Evolutionary conservation across 2,888 invertebrate species (phyloP).

Genomic region (Acronicta leporina): DNA sequence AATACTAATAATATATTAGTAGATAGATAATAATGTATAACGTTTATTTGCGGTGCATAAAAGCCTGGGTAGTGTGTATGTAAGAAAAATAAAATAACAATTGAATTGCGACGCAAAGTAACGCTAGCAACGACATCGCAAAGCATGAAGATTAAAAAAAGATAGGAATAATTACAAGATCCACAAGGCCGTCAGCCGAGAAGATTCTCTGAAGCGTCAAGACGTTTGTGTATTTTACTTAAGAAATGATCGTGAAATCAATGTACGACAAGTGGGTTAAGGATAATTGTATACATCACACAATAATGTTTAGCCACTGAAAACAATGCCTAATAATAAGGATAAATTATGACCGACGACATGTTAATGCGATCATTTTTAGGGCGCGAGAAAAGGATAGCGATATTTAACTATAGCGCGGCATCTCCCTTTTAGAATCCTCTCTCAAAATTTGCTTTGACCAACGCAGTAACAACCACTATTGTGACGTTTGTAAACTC

Average conservation of each 20-base stretch:
- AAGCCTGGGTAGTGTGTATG: background rate
- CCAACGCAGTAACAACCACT: slow-evolving; percentile 1
- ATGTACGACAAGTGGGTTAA: slow-evolving; percentile 45
- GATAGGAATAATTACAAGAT: slow-evolving; percentile 33
- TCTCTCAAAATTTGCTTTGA: too few relatives aligned
- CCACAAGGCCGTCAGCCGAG: slow-evolving; percentile 37
- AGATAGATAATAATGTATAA: too few relatives aligned
- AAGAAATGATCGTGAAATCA: slow-evolving; percentile 37
- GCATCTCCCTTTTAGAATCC: too few relatives aligned
- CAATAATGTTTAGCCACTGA: slow-evolving; percentile 24
- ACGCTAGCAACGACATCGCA: slow-evolving; percentile 20
- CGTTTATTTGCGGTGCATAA: background rate
- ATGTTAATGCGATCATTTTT: too few relatives aligned
- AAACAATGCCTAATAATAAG: slow-evolving; percentile 48
- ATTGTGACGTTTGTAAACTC: slow-evolving; percentile 20
- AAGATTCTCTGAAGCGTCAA: slow-evolving; percentile 35
- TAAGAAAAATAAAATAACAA: slow-evolving; percentile 12
- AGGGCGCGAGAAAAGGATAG: too few relatives aligned
- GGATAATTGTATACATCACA: slow-evolving; percentile 36
- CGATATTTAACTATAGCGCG: too few relatives aligned
- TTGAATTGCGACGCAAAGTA: slow-evolving; percentile 14
- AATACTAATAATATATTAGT: too few relatives aligned
- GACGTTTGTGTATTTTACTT: slow-evolving; percentile 20
- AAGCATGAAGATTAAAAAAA: slow-evolving; percentile 30
- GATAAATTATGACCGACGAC: slow-evolving; percentile 37